Conservation (phyloP, 64 coral and sea anemone species). For the Pocillopora verrucosa region DNA sequence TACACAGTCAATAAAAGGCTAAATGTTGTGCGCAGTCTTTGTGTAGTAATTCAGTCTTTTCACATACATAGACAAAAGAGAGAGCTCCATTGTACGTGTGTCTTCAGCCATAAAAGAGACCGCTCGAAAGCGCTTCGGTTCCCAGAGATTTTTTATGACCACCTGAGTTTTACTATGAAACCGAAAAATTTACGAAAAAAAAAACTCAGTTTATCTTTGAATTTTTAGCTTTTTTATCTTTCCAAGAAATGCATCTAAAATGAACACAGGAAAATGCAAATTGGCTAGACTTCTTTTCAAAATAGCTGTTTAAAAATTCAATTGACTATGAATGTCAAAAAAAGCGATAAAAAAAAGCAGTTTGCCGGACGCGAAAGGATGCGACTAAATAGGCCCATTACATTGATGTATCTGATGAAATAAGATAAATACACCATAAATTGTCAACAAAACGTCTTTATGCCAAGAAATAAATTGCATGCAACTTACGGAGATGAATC, state of each 20-base stretch:
- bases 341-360: constrained; percentile 30
- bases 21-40: constrained; percentile 43
- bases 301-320: constrained; percentile 36
- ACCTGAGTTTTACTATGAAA: neutral
- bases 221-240: neutral
- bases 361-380: constrained; percentile 33
- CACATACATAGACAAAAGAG: constrained; percentile 27
- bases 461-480: constrained; percentile 8
- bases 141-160: neutral
- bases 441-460: constrained; percentile 41
- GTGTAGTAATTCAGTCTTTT: constrained; percentile 35
- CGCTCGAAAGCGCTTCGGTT: neutral
- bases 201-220: neutral
- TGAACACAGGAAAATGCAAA: constrained; percentile 1
- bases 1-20: constrained; percentile 43
- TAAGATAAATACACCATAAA: constrained; percentile 33
- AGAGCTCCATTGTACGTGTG: neutral
- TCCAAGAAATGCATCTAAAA: neutral
- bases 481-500: neutral
- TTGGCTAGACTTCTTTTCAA: constrained; percentile 1
- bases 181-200: neutral
- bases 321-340: constrained; percentile 19
- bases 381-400: constrained; percentile 46
- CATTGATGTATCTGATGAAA: constrained; percentile 45
- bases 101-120: constrained; percentile 6